Evolutionary conservation across 2,113 vertebrate species (phyloP).

Genomic region (Rhinogobius similis): DNA sequence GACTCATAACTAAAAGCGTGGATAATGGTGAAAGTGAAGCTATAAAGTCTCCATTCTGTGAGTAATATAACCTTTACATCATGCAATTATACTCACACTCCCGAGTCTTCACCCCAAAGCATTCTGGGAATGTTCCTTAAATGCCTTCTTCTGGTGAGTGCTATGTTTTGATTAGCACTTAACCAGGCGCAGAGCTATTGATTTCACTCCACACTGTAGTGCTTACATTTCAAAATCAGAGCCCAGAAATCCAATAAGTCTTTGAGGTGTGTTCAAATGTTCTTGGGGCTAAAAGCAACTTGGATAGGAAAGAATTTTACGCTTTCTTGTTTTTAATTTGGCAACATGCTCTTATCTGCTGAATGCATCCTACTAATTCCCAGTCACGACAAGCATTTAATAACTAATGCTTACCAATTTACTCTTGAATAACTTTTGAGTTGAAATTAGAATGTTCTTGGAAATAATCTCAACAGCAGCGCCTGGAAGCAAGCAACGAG

Average conservation of each 20-base stretch:
- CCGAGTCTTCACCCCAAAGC: not conserved
- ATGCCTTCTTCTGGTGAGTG: constrained; percentile 7
- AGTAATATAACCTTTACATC: not conserved
- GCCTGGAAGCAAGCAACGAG: too few relatives aligned
- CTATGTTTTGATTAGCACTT: constrained; percentile 11
- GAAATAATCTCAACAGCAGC: not conserved
- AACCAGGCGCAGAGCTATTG: constrained; percentile 11
- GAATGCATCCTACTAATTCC: not conserved
- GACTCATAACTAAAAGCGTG: not conserved
- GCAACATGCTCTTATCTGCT: not conserved
- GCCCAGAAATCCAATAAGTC: constrained; percentile 9
- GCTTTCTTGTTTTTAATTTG: not conserved
- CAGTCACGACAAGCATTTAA: not conserved
- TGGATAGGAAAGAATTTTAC: not conserved
- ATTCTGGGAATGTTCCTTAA: constrained; percentile 9
- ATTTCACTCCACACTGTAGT: constrained; percentile 4
- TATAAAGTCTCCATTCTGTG: not conserved
- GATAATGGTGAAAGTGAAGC: not conserved
- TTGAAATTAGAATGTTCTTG: not conserved
- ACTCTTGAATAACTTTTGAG: not conserved
- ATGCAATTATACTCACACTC: not conserved
- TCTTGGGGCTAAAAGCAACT: not conserved
- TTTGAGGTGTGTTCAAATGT: constrained; percentile 7
- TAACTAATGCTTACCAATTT: not conserved
- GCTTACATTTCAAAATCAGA: constrained; percentile 7